Conservation (phyloP, 1,140 invertebrate species). For the Conus betulinus region DNA sequence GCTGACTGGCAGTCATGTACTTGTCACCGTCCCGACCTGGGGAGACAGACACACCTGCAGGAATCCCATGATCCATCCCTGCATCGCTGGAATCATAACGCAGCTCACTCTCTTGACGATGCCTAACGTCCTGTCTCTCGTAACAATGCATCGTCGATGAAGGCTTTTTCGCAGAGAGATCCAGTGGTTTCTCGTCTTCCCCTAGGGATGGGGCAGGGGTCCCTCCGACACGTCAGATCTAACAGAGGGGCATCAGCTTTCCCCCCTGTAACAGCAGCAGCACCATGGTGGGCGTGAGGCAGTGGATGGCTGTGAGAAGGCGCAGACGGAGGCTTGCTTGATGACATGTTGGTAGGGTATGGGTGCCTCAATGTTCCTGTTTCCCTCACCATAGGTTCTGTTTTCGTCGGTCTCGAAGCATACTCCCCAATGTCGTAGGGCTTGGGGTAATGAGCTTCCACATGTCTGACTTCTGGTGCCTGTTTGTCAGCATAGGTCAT, state of each 20-base stretch:
- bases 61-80: no score
- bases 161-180: slow-evolving; percentile 56
- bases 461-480: background rate
- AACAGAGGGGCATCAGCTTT: slow-evolving; percentile 16
- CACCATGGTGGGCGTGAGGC: background rate
- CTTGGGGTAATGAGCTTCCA: background rate
- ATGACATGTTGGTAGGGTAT: background rate
- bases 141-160: background rate
- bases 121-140: background rate
- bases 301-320: background rate
- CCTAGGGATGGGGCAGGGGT: background rate
- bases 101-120: background rate
- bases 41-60: background rate
- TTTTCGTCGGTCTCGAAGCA: background rate
- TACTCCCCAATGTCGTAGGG: background rate
- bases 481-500: background rate
- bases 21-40: background rate
- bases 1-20: slow-evolving; percentile 38
- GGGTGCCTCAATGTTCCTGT: background rate
- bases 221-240: slow-evolving; percentile 10
- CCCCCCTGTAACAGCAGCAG: background rate
- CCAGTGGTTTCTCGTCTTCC: slow-evolving; percentile 57
- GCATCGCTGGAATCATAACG: background rate
- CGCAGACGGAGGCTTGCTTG: background rate
- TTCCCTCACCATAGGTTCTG: background rate